Evolutionary conservation across 2,797 vertebrate genomes (phyloP).

Genomic region (Hippopotamyrus pictus): DNA sequence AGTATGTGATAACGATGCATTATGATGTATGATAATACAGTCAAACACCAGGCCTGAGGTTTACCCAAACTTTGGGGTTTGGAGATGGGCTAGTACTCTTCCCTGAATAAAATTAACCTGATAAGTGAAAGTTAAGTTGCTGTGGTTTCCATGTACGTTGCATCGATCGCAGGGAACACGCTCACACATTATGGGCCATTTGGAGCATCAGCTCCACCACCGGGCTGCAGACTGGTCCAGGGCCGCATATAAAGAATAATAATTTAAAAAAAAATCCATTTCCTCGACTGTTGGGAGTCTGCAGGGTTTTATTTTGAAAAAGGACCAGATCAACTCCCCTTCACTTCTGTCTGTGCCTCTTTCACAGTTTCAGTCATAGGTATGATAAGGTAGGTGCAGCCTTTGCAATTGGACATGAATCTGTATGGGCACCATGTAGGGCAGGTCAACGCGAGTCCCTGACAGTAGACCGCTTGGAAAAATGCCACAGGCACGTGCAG

Average conservation of each 20-base stretch:
- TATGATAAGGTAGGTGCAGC: not conserved
- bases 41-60: not conserved
- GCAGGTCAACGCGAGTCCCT: not conserved
- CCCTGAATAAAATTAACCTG: not conserved
- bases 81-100: not conserved
- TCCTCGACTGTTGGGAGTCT: not conserved
- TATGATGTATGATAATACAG: not conserved
- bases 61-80: not conserved
- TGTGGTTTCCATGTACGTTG: not conserved
- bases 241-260: not conserved
- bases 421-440: not conserved
- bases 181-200: not conserved
- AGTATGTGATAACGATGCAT: not conserved
- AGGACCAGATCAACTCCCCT: not conserved
- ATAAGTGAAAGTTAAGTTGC: not conserved
- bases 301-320: not conserved
- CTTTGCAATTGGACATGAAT: not conserved
- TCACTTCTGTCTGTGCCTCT: not conserved
- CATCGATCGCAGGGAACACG: not conserved
- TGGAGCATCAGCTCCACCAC: not conserved
- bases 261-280: not conserved
- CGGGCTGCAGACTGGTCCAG: not conserved
- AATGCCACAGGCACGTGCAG: not conserved
- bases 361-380: not conserved
- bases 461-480: not conserved